Percentiles rank a stretch among this genome's conserved stretches.
Evolutionary conservation across 2,113 vertebrate genomes (phyloP).

Genomic region (Sphaerodactylus townsendi): DNA sequence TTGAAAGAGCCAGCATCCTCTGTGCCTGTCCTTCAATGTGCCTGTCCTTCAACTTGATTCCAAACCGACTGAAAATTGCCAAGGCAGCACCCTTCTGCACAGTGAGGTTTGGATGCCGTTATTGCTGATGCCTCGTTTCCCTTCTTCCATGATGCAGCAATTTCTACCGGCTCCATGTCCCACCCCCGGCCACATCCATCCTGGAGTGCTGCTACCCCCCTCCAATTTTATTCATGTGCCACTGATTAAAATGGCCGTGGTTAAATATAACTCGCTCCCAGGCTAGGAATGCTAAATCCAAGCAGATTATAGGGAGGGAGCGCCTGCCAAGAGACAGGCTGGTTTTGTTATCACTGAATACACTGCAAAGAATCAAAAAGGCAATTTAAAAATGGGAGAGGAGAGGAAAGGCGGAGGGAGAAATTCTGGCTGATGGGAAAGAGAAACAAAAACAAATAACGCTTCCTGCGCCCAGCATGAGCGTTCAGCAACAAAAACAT

Average conservation of each 20-base stretch:
- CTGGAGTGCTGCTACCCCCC: neutral
- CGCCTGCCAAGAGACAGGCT: neutral
- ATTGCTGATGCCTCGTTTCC: neutral
- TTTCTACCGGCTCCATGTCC: neutral
- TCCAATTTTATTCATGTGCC: conserved; percentile 14
- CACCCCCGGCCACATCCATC: neutral
- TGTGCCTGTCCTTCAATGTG: neutral
- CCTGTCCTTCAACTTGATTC: too few species aligned
- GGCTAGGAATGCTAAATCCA: conserved; percentile 10
- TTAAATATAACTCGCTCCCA: conserved; percentile 21
- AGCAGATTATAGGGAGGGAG: neutral
- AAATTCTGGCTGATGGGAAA: neutral
- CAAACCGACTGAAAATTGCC: too few species aligned
- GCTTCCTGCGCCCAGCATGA: neutral
- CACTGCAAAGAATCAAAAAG: neutral
- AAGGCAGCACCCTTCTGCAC: neutral
- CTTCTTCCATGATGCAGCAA: neutral
- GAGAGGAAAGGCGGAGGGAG: neutral
- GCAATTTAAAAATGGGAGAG: neutral
- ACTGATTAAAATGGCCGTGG: neutral
- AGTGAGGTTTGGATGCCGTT: neutral
- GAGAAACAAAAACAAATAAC: neutral
- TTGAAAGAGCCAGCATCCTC: neutral
- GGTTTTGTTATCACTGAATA: neutral
- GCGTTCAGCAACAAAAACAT: neutral